These are phyloP conservation scores for Nesoenas mayeri DNA, from an alignment of 2,113 vertebrate species.

Conservation along the genomic window DNA sequence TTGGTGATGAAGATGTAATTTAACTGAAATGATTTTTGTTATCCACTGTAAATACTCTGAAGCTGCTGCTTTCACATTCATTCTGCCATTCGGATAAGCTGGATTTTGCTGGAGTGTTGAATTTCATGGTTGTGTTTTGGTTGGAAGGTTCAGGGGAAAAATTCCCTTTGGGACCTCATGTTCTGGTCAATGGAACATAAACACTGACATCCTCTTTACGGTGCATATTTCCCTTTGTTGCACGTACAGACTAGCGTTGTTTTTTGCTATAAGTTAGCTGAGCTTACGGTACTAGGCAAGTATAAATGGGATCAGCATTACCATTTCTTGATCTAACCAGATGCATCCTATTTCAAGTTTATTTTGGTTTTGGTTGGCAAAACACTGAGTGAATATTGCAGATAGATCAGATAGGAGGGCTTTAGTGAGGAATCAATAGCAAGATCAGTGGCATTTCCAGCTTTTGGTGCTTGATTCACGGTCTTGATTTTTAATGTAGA, in stretches of 20 bases:
- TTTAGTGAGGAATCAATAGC: background rate
- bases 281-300: background rate
- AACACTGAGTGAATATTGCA: background rate
- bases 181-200: background rate
- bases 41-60: background rate
- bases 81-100: background rate
- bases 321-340: background rate
- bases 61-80: background rate
- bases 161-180: background rate
- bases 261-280: background rate
- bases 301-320: background rate
- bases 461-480: background rate
- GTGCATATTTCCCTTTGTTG: background rate
- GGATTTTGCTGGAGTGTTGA: background rate
- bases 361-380: background rate
- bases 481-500: background rate
- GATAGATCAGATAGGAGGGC: background rate
- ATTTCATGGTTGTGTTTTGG: background rate
- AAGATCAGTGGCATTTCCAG: background rate
- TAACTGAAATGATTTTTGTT: background rate
- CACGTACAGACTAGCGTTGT: background rate
- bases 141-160: background rate
- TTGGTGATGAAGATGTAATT: background rate
- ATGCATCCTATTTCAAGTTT: background rate
- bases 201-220: background rate